A percentile compares a stretch with the other conserved stretches of the same genome.
These are phyloP conservation scores for Mustela nigripes DNA, from an alignment of 2,113 vertebrate genomes.

Conservation along the genomic window DNA sequence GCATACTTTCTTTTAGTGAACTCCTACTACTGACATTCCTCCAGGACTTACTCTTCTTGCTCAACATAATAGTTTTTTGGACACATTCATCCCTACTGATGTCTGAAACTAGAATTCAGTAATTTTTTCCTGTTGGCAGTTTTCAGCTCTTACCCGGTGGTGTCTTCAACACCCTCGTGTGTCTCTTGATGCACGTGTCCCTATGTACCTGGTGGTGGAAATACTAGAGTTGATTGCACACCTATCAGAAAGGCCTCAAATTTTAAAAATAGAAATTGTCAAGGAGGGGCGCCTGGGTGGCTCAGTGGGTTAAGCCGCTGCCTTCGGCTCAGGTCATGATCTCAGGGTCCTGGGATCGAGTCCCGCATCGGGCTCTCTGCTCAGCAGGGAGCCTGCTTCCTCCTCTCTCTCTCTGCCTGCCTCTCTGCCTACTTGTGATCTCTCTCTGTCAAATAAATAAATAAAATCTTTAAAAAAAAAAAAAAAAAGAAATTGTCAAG, in stretches of 20 bases:
- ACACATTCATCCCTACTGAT: background rate
- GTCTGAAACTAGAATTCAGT: conserved; percentile 29
- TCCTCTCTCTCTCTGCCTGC: too few relatives aligned
- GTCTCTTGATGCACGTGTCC: background rate
- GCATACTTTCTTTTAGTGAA: conserved; percentile 18
- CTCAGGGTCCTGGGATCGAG: too few relatives aligned
- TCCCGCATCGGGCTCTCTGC: too few relatives aligned
- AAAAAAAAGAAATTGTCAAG: background rate
- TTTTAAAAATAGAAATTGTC: background rate
- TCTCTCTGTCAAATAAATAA: too few relatives aligned
- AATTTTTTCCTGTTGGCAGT: background rate
- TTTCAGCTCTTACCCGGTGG: background rate
- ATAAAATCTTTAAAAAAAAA: too few relatives aligned
- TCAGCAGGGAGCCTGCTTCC: too few relatives aligned
- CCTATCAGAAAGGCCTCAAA: background rate
- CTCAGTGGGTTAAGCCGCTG: too few relatives aligned
- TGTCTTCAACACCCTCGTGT: background rate
- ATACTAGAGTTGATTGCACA: background rate
- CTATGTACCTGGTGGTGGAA: background rate
- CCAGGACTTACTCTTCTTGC: background rate
- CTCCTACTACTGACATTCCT: background rate
- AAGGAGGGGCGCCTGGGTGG: background rate
- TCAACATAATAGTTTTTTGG: background rate
- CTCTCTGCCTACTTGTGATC: too few relatives aligned
- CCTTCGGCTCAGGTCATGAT: too few relatives aligned